Percentiles rank a stretch among this genome's conserved stretches.
phyloP scores from a whole-genome alignment of 1,140 invertebrate species.

The Goniozus legneri region DNA sequence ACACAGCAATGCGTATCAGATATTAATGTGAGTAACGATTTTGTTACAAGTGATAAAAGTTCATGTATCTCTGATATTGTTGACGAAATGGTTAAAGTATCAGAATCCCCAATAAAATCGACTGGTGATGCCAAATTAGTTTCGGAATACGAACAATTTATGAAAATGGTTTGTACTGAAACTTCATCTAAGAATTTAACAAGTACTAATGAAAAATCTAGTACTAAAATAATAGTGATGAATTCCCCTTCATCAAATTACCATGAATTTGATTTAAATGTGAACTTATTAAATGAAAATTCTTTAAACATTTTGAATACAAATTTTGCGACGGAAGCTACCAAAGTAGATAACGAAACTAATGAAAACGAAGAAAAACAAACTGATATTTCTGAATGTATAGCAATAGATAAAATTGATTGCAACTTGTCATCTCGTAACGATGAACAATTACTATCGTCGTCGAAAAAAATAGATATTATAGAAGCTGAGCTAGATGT shows the following conservation, averaged over 20 bases:
- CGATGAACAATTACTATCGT: background rate
- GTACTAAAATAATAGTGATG: conserved; percentile 7
- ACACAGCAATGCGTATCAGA: too few species aligned
- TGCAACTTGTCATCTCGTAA: conserved; percentile 2
- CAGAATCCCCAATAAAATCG: conserved; percentile 11
- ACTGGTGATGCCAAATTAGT: conserved; percentile 40
- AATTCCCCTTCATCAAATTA: conserved; percentile 24
- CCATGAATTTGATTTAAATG: conserved; percentile 40
- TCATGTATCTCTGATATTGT: too few species aligned
- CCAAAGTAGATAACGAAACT: background rate
- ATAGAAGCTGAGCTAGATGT: background rate
- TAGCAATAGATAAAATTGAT: background rate
- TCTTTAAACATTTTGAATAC: conserved; percentile 1
- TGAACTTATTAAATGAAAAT: conserved; percentile 25
- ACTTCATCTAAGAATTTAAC: conserved; percentile 2
- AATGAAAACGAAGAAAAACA: conserved; percentile 2
- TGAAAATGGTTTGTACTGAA: conserved; percentile 47
- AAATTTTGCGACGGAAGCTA: too few species aligned
- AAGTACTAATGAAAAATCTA: conserved; percentile 5
- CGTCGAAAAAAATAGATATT: background rate
- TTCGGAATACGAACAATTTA: conserved; percentile 52
- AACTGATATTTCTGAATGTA: background rate
- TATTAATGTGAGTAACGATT: too few species aligned
- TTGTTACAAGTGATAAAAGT: too few species aligned
- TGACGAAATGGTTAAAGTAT: too few species aligned